Evolutionary conservation across 2,888 invertebrate genomes (phyloP).

Genomic region (Cartodere bifasciata): DNA sequence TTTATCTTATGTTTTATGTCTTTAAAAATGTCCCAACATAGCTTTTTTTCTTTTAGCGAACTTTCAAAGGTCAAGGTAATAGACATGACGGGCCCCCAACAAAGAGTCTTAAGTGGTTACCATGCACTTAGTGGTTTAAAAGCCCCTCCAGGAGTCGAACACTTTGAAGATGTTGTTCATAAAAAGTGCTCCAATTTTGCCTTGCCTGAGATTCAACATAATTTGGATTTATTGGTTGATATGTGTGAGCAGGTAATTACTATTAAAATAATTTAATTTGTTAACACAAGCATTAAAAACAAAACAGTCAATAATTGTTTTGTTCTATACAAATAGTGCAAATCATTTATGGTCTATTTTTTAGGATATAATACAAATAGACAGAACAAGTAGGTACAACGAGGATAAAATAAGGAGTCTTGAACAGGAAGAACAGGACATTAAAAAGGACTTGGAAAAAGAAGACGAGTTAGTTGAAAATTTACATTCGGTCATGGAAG

Average conservation of each 20-base stretch:
- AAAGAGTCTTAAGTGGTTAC: constrained; percentile 82
- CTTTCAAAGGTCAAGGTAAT: constrained; percentile 90
- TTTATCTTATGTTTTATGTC: too few relatives aligned
- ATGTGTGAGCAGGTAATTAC: constrained; percentile 72
- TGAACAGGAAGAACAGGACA: constrained; percentile 62
- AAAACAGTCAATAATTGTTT: not conserved
- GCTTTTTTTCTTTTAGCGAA: constrained; percentile 37
- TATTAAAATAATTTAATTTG: constrained; percentile 3
- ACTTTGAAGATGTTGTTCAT: constrained; percentile 51
- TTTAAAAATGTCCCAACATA: too few relatives aligned
- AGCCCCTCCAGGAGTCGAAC: constrained; percentile 41
- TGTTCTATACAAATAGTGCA: constrained; percentile 1
- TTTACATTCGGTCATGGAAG: constrained; percentile 52
- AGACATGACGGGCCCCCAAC: constrained; percentile 96
- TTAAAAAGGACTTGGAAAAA: constrained; percentile 52
- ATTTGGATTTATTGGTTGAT: constrained; percentile 80
- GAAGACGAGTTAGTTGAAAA: constrained; percentile 63
- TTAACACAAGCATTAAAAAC: not conserved
- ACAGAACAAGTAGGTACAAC: constrained; percentile 61
- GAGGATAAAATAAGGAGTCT: constrained; percentile 69
- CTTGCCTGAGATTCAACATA: constrained; percentile 84
- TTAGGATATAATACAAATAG: constrained; percentile 77
- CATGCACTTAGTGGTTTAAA: constrained; percentile 70
- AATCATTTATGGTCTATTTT: constrained; percentile 14
- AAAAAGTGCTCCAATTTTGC: constrained; percentile 55